phyloP scores from a whole-genome alignment of 2,113 vertebrate genomes.

The Mohoua ochrocephala region DNA sequence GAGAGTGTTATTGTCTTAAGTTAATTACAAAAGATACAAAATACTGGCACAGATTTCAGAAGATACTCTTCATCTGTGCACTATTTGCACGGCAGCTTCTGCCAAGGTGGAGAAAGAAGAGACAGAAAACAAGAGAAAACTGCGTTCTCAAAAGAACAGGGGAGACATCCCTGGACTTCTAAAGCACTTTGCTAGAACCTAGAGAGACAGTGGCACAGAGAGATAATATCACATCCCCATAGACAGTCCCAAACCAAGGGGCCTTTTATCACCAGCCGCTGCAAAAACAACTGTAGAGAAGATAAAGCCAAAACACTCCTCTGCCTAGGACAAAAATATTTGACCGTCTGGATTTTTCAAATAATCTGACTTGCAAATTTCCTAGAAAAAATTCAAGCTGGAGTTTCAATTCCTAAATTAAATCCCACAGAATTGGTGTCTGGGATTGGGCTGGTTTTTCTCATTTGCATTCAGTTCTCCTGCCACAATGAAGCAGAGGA shows the following conservation, averaged over 20 bases:
- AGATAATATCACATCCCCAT: neutral
- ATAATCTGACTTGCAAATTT: constrained; percentile 39
- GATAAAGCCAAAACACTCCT: neutral
- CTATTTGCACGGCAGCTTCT: neutral
- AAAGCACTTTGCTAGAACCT: neutral
- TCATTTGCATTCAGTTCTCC: constrained; percentile 12
- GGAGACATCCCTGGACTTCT: neutral
- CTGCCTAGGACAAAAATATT: neutral
- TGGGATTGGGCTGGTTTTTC: neutral
- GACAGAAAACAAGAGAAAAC: neutral
- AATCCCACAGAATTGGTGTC: neutral
- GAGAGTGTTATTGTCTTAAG: neutral
- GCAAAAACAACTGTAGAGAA: neutral
- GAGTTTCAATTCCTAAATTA: constrained; percentile 16
- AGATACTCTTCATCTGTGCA: neutral
- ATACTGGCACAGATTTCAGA: neutral
- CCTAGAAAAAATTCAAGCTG: neutral
- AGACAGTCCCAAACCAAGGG: neutral
- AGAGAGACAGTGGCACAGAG: neutral
- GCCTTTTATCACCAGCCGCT: neutral
- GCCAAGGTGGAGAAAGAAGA: neutral
- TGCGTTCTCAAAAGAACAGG: neutral
- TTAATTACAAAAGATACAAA: constrained; percentile 7
- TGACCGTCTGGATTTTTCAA: neutral
- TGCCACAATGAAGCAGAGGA: neutral